A percentile compares a stretch with the other conserved stretches of the same genome.
Evolutionary conservation across 2,113 vertebrate genomes (phyloP).

Genomic region (Prinia subflava): DNA sequence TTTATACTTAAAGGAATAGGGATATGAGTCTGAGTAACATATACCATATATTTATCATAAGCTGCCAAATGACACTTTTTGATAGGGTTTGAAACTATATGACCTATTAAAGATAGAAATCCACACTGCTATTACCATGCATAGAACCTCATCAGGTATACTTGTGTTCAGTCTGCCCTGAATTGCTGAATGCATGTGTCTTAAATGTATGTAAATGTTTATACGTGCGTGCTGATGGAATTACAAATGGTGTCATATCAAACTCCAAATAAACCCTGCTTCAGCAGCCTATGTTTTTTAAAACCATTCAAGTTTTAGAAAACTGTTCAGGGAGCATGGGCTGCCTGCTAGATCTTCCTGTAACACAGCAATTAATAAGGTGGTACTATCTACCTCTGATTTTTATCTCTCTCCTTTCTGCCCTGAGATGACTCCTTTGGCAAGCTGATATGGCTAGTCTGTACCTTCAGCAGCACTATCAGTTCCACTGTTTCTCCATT

Average conservation of each 20-base stretch:
- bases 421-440: background rate
- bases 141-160: background rate
- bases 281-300: background rate
- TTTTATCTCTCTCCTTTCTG: background rate
- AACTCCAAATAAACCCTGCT: background rate
- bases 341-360: background rate
- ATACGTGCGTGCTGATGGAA: background rate
- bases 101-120: background rate
- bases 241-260: background rate
- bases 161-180: background rate
- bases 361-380: background rate
- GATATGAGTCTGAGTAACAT: background rate
- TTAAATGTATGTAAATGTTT: background rate
- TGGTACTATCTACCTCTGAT: background rate
- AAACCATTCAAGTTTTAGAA: background rate
- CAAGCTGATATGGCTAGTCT: background rate
- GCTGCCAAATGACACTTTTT: background rate
- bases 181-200: background rate
- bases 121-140: fast-evolving
- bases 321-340: background rate
- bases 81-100: background rate
- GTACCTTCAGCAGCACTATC: background rate
- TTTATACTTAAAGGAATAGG: background rate
- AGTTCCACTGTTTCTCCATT: background rate
- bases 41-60: background rate